Evolutionary conservation across 2,113 vertebrate species (phyloP), one percentile per base, ranked within the genome.

Genomic region (Planiliza haematocheilus): DNA sequence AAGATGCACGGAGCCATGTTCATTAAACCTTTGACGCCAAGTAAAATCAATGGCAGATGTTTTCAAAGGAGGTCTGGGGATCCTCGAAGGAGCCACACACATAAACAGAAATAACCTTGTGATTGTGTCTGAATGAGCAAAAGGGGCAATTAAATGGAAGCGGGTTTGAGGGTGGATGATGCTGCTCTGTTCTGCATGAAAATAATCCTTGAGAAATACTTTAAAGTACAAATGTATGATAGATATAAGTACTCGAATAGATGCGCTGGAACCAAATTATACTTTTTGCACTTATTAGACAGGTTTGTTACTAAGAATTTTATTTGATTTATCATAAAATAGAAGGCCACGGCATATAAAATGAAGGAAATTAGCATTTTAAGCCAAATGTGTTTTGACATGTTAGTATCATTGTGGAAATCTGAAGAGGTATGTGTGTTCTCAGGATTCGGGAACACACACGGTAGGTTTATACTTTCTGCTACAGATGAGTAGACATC

Each of bases 21-120:
- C 88, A 91, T 93, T 94, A 88, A 82, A 77, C 18, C 87, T 78
- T 89, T 88, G 93, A 94, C 92, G 93, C 92, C 93, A 84, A 58
- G 74, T 78, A 34, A 92, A 94, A 94, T 92, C 75, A 86, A 77
- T 79, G 87, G 63, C 93, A 94, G 93, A 94, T 93, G 93, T 93
- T 89, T 87, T 87, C 79, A 81, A 77, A 86, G 46, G 45, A 81
- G 69, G 79, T 65, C 74, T 76, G 49, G 49, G 20, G 71, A 80
- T 84, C 66, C 77, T 77, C 2, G 60, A 57, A 71, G 66, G 64
- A 86, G 65, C 63, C 82, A 61, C 66, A 61, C 66, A 77, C 12
- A 80, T 66, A 84, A 84, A 88, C 78, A 89, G 38, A 89, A 88
- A 75, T 79, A 83, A 81, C 74, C 65, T 63, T 69, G 50, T 62